A percentile compares a stretch with the other conserved stretches of the same genome.
Conservation (phyloP, 2,888 invertebrate genomes). For the Colletes collaris region DNA sequence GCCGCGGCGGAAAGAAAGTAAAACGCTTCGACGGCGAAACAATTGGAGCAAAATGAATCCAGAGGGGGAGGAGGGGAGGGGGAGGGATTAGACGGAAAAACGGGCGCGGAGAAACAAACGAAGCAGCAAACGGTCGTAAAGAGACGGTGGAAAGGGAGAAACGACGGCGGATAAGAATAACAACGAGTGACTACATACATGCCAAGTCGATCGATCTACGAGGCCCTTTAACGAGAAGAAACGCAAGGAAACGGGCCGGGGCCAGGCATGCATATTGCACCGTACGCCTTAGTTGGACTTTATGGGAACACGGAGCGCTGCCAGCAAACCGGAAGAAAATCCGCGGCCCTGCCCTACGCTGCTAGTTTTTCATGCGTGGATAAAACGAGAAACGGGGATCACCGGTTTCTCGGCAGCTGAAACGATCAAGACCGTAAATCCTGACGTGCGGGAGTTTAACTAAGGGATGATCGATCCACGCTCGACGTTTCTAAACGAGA, state of each 20-base stretch:
- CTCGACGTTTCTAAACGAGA: too few species aligned
- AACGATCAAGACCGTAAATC: slow-evolving; percentile 31
- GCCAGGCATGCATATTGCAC: slow-evolving; percentile 56
- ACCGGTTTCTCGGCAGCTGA: not conserved
- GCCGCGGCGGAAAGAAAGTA: slow-evolving; percentile 13
- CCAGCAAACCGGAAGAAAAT: slow-evolving; percentile 45
- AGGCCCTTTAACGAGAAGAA: slow-evolving; percentile 74
- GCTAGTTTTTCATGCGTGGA: slow-evolving; percentile 28
- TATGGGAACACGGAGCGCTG: slow-evolving; percentile 49
- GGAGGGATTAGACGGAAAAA: slow-evolving; percentile 6
- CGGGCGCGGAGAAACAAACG: slow-evolving; percentile 11
- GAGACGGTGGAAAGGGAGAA: slow-evolving; percentile 2
- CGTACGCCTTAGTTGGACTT: slow-evolving; percentile 60
- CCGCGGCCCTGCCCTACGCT: not conserved
- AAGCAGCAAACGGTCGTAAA: slow-evolving; percentile 7
- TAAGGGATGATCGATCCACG: slow-evolving; percentile 24
- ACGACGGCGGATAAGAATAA: slow-evolving; percentile 43
- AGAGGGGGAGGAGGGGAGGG: not conserved
- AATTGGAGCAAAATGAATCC: slow-evolving; percentile 39
- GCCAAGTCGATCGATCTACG: slow-evolving; percentile 62
- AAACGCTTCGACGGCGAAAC: slow-evolving; percentile 12
- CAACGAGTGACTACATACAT: slow-evolving; percentile 40
- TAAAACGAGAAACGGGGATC: slow-evolving; percentile 7
- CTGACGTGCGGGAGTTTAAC: slow-evolving; percentile 8
- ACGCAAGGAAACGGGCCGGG: slow-evolving; percentile 71